Base-by-base conservation (phyloP, 1,140 invertebrate species). In the Paraescarpia echinospica region DNA sequence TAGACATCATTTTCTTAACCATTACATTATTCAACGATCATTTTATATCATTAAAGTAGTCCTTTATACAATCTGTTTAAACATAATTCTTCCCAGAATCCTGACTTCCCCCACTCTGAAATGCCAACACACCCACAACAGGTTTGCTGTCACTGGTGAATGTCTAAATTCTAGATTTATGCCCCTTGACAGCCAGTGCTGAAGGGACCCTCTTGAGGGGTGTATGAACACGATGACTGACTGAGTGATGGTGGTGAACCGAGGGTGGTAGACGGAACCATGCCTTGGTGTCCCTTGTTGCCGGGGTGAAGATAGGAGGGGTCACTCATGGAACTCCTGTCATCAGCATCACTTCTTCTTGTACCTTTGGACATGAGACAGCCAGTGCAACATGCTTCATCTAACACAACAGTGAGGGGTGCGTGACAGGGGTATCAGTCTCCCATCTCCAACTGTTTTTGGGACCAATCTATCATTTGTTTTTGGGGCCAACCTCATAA, bases 351-450 rank as follows among this genome's bases (percentile, higher is more conserved):
- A 34, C 2, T 31, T 4, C 90, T 90, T 90, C 90, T 90, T 90
- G 90, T 90, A 90, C 90, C 90, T 90, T 18, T 22, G n/a, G n/a
- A 90, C 33, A 90, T 22, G 27, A 90, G 18, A 41, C 90, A 33
- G 35, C 33, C 18, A 90, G n/a, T 31, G 27, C 22, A 77, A 77
- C 59, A 41, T 41, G n/a, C n/a, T n/a, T n/a, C n/a, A n/a, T n/a
- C n/a, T n/a, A n/a, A n/a, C n/a, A n/a, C n/a, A n/a, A n/a, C n/a
- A n/a, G n/a, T n/a, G n/a, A n/a, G n/a, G n/a, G n/a, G n/a, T n/a
- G n/a, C n/a, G n/a, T n/a, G n/a, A n/a, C n/a, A n/a, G n/a, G 41
- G 41, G 41, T 41, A 41, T 6, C 12, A 41, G 12, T 41, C 41
- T 41, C 41, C 41, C 41, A 41, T 12, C 41, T 12, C 41, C 41